phyloP scores from a whole-genome alignment of 2,113 vertebrate genomes.

The Tenrec ecaudatus region DNA sequence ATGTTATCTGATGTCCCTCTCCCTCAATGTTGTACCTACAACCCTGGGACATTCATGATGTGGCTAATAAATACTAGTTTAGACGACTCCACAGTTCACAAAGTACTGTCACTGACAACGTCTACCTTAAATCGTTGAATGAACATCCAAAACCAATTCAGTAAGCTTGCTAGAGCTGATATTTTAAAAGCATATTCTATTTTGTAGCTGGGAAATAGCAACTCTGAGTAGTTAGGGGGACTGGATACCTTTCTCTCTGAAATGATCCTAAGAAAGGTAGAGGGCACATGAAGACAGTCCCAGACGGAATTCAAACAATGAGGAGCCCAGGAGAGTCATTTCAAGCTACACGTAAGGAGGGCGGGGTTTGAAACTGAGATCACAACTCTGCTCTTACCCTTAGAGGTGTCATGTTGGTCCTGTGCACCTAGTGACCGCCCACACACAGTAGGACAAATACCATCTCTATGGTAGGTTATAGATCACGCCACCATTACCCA shows the following conservation, averaged over 20 bases:
- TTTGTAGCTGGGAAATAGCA: not conserved
- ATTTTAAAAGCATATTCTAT: not conserved
- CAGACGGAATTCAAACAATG: rapidly evolving
- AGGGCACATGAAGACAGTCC: not conserved
- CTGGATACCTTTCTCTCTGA: not conserved
- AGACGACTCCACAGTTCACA: not conserved
- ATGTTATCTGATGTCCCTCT: too few species aligned
- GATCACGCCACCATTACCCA: not conserved
- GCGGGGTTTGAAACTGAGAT: too few species aligned
- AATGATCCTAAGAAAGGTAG: not conserved
- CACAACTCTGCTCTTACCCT: rapidly evolving
- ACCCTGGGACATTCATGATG: not conserved
- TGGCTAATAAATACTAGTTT: not conserved
- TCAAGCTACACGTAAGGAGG: rapidly evolving
- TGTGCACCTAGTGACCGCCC: not conserved
- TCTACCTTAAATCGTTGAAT: not conserved
- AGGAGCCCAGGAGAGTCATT: not conserved
- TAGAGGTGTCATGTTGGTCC: not conserved
- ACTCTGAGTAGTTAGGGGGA: not conserved
- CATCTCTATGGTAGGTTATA: not conserved
- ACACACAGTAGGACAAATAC: not conserved
- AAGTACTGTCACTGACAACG: rapidly evolving
- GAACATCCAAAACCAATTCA: too few species aligned
- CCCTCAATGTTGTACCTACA: not conserved
- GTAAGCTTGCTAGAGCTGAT: not conserved